Conservation (phyloP, 2,797 vertebrate species). For the Adrianichthys oophorus region DNA sequence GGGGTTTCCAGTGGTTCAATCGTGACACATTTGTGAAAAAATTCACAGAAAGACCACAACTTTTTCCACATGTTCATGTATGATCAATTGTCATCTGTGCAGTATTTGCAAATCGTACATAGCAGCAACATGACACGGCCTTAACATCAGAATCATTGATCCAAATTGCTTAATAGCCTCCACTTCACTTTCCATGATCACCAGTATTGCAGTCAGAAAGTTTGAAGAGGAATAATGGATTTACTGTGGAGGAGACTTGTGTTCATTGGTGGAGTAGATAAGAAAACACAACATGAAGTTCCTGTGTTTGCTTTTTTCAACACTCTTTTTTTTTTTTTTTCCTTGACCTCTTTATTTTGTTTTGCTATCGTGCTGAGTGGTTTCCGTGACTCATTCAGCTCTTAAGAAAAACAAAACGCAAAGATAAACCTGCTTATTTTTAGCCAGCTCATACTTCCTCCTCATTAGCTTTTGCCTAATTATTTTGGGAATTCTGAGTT, state of each 20-base stretch:
- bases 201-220: not conserved
- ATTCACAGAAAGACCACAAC: too few relatives aligned
- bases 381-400: conserved; percentile 20
- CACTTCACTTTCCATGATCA: not conserved
- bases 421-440: conserved; percentile 49
- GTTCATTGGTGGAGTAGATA: conserved; percentile 2
- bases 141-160: too few relatives aligned
- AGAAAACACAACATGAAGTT: conserved; percentile 16
- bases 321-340: too few relatives aligned
- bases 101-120: too few relatives aligned
- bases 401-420: conserved; percentile 46
- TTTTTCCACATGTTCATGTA: too few relatives aligned
- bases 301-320: conserved; percentile 17
- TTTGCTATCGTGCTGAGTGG: conserved; percentile 19
- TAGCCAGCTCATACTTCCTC: conserved; percentile 42
- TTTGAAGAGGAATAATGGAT: too few relatives aligned
- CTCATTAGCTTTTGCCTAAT: conserved; percentile 46
- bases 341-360: conserved; percentile 22
- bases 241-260: too few relatives aligned
- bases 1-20: too few relatives aligned
- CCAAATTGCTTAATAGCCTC: too few relatives aligned
- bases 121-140: too few relatives aligned
- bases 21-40: too few relatives aligned
- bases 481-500: conserved; percentile 40
- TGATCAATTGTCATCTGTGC: too few relatives aligned